A percentile compares a stretch with the other conserved stretches of the same genome.
These are phyloP conservation scores for Onychomys torridus DNA, from an alignment of 2,797 vertebrate species.

Conservation along the genomic window DNA sequence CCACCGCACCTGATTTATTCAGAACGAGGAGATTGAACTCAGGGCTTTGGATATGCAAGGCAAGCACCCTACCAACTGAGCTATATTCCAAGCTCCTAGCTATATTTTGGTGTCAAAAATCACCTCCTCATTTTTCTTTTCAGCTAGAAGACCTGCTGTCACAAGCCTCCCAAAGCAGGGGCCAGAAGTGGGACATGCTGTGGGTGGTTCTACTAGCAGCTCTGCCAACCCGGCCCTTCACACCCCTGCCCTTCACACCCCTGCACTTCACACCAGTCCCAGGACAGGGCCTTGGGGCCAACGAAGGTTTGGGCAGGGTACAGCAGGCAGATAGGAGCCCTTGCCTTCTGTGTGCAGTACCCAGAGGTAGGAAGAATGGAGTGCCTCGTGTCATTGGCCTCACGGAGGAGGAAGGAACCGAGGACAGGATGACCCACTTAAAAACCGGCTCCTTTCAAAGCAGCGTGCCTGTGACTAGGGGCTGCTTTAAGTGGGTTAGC, in stretches of 20 bases:
- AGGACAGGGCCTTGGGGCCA: neutral
- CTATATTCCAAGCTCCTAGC: neutral
- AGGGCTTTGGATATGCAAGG: neutral
- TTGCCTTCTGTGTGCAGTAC: neutral
- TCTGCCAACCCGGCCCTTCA: neutral
- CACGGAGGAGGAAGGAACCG: neutral
- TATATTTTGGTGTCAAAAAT: neutral
- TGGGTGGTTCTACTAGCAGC: neutral
- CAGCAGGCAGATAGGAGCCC: neutral
- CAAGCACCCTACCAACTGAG: neutral
- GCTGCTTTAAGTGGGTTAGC: slow-evolving; percentile 59
- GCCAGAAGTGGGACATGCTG: neutral
- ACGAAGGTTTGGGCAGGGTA: neutral
- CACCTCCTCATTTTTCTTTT: neutral
- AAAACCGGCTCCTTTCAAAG: slow-evolving; percentile 52
- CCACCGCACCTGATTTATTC: neutral
- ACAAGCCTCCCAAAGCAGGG: neutral
- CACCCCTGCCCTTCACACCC: neutral
- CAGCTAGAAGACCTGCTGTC: neutral
- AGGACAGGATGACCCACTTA: slow-evolving; percentile 55
- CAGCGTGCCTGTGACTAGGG: neutral
- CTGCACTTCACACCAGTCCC: neutral
- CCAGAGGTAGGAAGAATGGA: neutral
- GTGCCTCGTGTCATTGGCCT: neutral
- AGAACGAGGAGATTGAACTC: neutral